phyloP scores from a whole-genome alignment of 92 coral and sea anemone genomes.

The Paramuricea clavata region DNA sequence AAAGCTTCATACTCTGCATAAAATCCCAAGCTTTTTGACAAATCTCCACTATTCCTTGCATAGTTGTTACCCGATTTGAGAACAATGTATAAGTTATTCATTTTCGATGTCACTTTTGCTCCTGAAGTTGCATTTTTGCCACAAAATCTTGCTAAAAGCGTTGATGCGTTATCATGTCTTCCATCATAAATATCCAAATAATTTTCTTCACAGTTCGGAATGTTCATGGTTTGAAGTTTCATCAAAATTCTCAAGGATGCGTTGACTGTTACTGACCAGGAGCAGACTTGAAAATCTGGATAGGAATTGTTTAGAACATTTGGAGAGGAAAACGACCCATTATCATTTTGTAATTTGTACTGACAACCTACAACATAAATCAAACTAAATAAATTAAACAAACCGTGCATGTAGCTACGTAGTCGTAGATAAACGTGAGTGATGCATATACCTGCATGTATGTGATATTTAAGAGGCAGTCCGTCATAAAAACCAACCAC shows the following conservation, averaged over 20 bases:
- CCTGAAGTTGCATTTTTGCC: slow-evolving; percentile 26
- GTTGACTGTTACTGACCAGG: slow-evolving; percentile 53
- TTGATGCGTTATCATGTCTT: not conserved
- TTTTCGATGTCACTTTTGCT: not conserved
- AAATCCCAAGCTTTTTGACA: not conserved
- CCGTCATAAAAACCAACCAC: too few species aligned
- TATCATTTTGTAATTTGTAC: not conserved
- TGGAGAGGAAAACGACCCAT: slow-evolving; percentile 20
- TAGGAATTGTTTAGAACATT: not conserved
- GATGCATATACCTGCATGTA: too few species aligned
- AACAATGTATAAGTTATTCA: slow-evolving; percentile 4
- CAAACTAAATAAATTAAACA: slow-evolving; percentile 6
- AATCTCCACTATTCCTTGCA: not conserved
- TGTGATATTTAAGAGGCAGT: too few species aligned
- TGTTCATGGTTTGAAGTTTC: not conserved
- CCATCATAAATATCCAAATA: slow-evolving; percentile 27
- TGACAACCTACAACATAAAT: not conserved
- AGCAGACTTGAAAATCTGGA: slow-evolving; percentile 58
- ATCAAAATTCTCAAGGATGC: not conserved
- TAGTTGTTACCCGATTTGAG: slow-evolving; percentile 31
- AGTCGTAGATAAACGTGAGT: too few species aligned
- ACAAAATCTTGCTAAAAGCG: slow-evolving; percentile 16
- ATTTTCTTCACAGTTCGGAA: slow-evolving; percentile 35
- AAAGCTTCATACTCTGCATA: not conserved
- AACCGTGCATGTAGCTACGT: too few species aligned